Percentiles rank a stretch among this genome's conserved stretches.
phyloP scores from a whole-genome alignment of 2,797 vertebrate species.

The Sebastes oblongus region DNA sequence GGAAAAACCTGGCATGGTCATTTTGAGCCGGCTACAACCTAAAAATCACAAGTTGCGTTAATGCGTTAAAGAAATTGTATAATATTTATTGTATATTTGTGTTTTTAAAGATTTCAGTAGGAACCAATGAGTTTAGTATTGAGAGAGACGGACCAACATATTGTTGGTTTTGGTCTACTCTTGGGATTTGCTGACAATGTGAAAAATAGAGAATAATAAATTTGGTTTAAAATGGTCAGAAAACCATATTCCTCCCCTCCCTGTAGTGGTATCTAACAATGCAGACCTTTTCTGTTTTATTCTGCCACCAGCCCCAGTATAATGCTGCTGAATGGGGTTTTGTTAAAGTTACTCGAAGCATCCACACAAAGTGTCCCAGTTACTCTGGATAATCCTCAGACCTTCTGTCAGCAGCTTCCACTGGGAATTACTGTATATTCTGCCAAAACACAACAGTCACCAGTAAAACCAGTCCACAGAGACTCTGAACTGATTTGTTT shows the following conservation, averaged over 20 bases:
- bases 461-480: neutral
- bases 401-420: neutral
- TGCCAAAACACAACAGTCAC: neutral
- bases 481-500: neutral
- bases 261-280: neutral
- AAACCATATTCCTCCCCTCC: neutral
- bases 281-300: neutral
- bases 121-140: neutral
- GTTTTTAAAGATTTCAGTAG: neutral
- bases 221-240: neutral
- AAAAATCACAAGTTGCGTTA: too few species aligned
- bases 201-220: neutral
- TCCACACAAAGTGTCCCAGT: constrained; percentile 14
- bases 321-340: constrained; percentile 1
- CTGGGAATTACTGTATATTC: too few species aligned
- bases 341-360: neutral
- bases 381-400: constrained; percentile 11
- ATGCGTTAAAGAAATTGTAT: too few species aligned
- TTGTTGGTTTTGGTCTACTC: neutral
- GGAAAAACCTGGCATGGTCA: too few species aligned
- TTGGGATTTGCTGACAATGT: neutral
- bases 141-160: neutral
- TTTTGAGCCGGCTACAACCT: too few species aligned
- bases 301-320: neutral
- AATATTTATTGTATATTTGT: neutral